Conservation (phyloP, 2,888 invertebrate species). For the Drosophila seclusa region DNA sequence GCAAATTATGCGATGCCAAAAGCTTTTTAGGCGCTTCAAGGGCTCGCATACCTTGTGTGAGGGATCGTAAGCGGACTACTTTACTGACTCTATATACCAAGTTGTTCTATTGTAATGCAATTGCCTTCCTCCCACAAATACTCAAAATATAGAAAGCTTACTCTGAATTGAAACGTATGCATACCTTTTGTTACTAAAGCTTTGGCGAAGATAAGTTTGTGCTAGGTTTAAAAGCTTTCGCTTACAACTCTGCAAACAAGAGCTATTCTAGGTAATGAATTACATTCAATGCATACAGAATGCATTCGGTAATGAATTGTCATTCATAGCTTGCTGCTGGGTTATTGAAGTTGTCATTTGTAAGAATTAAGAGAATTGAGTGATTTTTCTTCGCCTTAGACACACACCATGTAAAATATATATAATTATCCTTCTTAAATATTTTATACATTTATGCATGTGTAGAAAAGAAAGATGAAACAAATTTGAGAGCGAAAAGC, state of each 20-base stretch:
- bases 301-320: neutral
- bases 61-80: neutral
- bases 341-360: neutral
- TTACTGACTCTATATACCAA: accelerated
- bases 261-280: neutral
- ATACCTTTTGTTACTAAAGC: too few species aligned
- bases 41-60: neutral
- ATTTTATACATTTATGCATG: neutral
- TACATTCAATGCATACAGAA: neutral
- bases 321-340: neutral
- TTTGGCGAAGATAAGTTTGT: neutral
- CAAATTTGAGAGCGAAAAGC: conserved; percentile 33
- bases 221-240: neutral
- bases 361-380: neutral
- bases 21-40: neutral
- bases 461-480: conserved; percentile 13
- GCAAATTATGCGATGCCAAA: neutral
- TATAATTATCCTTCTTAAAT: too few species aligned
- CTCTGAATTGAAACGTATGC: too few species aligned
- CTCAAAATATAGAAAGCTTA: neutral
- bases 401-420: too few species aligned
- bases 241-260: neutral
- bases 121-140: neutral
- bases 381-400: neutral
- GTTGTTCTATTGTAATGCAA: neutral